Percentiles rank a stretch among this genome's conserved stretches.
phyloP scores from a whole-genome alignment of 37 sponge, comb jelly and placozoan species.

The Ephydatia muelleri region DNA sequence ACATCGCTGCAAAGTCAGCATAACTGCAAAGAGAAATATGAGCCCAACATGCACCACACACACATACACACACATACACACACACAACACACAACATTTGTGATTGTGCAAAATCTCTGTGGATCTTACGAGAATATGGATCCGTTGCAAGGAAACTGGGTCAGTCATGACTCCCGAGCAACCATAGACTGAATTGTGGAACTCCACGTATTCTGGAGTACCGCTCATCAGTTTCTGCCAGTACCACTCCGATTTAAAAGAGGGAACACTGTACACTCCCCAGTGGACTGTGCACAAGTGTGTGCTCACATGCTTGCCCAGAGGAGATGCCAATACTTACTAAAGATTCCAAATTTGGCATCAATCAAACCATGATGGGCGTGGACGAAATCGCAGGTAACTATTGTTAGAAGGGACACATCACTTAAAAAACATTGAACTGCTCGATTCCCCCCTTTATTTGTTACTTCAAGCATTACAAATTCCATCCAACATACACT shows the following conservation, averaged over 20 bases:
- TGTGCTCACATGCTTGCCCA: too few species aligned
- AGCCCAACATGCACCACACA: too few species aligned
- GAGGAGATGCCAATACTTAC: conserved; percentile 15
- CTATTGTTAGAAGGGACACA: conserved; percentile 8
- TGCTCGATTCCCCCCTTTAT: too few species aligned
- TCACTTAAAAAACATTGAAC: not conserved
- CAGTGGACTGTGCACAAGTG: conserved; percentile 54
- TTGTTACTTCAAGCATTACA: too few species aligned
- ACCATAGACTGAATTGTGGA: conserved; percentile 76
- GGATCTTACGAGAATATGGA: not conserved
- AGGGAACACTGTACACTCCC: conserved; percentile 76
- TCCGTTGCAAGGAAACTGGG: conserved; percentile 43
- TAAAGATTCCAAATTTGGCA: conserved; percentile 81
- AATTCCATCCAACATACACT: too few species aligned
- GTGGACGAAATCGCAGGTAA: conserved; percentile 56
- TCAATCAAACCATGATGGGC: conserved; percentile 79
- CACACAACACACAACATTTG: not conserved
- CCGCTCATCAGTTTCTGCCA: conserved; percentile 68
- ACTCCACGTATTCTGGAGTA: conserved; percentile 46
- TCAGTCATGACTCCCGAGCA: conserved; percentile 73
- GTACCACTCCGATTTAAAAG: conserved; percentile 74
- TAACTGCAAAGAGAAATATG: conserved; percentile 43
- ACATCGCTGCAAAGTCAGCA: conserved; percentile 87
- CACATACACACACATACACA: not conserved
- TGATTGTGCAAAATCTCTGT: too few species aligned